phyloP scores from a whole-genome alignment of 2,797 vertebrate genomes.

The Chloroceryle amazona region DNA sequence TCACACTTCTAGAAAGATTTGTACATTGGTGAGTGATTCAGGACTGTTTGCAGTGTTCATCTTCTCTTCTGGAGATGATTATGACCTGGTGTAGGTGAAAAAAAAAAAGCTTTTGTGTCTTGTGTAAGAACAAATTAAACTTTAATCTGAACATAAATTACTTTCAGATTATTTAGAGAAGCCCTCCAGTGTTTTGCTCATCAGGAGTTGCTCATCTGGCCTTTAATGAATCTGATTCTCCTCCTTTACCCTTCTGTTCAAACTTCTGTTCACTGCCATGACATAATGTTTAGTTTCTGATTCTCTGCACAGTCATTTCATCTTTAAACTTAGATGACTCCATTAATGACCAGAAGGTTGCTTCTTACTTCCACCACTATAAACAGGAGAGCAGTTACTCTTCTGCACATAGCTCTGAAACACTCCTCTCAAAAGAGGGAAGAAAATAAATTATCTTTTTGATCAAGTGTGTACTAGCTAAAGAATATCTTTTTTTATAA shows the following conservation, averaged over 20 bases:
- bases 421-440: background rate
- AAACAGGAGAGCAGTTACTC: background rate
- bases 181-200: background rate
- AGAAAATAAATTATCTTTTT: background rate
- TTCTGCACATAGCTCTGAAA: background rate
- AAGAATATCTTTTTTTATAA: background rate
- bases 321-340: background rate
- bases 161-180: background rate
- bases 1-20: background rate
- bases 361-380: background rate
- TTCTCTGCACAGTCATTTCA: background rate
- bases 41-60: background rate
- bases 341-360: background rate
- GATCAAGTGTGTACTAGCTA: background rate
- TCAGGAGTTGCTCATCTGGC: background rate
- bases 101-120: background rate
- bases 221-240: background rate
- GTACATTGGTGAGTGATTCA: rapidly evolving
- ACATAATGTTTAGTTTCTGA: background rate
- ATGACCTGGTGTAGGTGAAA: background rate
- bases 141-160: background rate
- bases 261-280: background rate
- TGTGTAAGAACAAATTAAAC: background rate
- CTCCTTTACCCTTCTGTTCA: background rate
- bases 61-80: background rate